Percentiles rank a stretch among this genome's conserved stretches.
Evolutionary conservation across 2,888 invertebrate genomes (phyloP).

Genomic region (Drosophila ustulata): DNA sequence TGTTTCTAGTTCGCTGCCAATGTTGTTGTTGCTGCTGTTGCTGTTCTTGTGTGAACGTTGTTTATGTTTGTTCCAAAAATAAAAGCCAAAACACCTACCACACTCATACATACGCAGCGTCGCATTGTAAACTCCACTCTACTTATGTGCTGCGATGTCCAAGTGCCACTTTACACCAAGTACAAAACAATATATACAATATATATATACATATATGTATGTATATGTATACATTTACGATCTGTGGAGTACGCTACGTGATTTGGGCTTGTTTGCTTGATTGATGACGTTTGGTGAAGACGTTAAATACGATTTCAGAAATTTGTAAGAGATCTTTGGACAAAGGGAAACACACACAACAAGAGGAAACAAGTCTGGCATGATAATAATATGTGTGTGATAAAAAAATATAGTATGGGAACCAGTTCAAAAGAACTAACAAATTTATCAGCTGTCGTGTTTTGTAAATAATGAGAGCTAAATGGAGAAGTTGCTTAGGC

Average conservation of each 20-base stretch:
- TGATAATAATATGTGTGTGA: neutral
- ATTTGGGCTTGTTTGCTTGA: conserved; percentile 57
- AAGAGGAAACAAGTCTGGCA: neutral
- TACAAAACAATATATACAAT: conserved; percentile 46
- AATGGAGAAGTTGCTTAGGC: neutral
- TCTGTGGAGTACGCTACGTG: conserved; percentile 44
- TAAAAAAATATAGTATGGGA: conserved; percentile 2
- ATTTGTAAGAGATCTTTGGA: conserved; percentile 1
- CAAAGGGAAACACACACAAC: neutral
- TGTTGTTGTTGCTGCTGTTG: conserved; percentile 43
- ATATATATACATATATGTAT: conserved; percentile 19
- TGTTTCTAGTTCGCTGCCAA: conserved; percentile 36
- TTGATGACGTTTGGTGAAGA: conserved; percentile 42
- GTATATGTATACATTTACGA: conserved; percentile 14
- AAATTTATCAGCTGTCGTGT: neutral
- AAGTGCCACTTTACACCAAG: conserved; percentile 60
- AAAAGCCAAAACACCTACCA: conserved; percentile 52
- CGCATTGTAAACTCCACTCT: neutral
- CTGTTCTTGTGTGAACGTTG: conserved; percentile 47
- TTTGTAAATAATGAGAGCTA: neutral
- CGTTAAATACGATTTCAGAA: neutral
- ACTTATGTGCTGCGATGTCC: conserved; percentile 21
- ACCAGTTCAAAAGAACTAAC: neutral
- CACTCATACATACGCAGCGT: neutral
- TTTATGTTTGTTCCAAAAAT: conserved; percentile 70